Conservation (phyloP, 2,888 invertebrate genomes). For the Rhagonycha lutea region DNA sequence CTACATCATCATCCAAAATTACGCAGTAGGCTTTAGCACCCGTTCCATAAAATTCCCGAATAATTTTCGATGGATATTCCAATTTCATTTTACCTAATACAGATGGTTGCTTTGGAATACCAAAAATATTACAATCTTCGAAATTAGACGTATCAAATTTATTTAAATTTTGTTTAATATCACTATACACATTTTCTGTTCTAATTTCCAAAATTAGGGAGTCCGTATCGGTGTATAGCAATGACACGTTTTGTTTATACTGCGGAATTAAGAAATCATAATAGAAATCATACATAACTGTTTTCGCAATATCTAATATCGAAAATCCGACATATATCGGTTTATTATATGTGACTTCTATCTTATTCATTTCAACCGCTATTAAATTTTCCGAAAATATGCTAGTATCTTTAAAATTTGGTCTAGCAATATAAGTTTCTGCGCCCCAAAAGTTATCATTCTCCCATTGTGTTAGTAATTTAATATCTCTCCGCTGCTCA, state of each 20-base stretch:
- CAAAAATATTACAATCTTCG: conserved; percentile 34
- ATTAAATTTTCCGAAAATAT: conserved; percentile 47
- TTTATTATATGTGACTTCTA: conserved; percentile 43
- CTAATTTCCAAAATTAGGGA: conserved; percentile 41
- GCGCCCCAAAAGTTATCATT: conserved; percentile 41
- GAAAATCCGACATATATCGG: conserved; percentile 50
- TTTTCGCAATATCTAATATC: conserved; percentile 51
- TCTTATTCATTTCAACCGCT: conserved; percentile 43
- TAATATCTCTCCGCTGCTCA: conserved; percentile 47
- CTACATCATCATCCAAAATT: not conserved
- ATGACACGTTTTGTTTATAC: conserved; percentile 36
- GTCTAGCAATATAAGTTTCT: conserved; percentile 41
- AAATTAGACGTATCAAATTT: conserved; percentile 46
- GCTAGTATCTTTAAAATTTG: conserved; percentile 41
- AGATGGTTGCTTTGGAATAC: conserved; percentile 24
- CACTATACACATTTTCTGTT: conserved; percentile 46
- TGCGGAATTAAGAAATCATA: conserved; percentile 43
- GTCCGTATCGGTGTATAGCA: conserved; percentile 44
- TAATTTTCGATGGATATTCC: not conserved
- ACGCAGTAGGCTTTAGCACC: conserved; percentile 6
- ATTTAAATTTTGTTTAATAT: conserved; percentile 35
- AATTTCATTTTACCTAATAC: conserved; percentile 1
- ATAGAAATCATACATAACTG: conserved; percentile 49
- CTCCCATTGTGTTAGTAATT: conserved; percentile 37
- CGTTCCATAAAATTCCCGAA: not conserved